Evolutionary conservation across 2,888 invertebrate species (phyloP), one percentile per base, ranked within the genome.

Genomic region (Diarsia dahlii): DNA sequence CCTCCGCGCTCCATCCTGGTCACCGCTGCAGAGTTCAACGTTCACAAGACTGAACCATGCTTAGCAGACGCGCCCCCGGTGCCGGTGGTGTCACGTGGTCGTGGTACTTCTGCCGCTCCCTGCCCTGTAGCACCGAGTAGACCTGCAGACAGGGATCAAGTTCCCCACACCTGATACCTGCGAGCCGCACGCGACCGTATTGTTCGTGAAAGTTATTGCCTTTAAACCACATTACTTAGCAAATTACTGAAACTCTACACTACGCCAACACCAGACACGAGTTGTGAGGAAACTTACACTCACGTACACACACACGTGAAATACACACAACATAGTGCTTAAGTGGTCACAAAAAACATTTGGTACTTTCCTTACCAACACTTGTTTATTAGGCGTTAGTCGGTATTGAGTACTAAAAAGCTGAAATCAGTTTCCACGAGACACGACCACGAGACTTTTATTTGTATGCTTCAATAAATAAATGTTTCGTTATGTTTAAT

Each of bases 141-240:
- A 50, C 45, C 46, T 56, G 74, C 63, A 52, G 67, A 46, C 63
- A 20, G 13, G 74, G 64, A 58, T 69, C 76, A 45, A 54, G 23
- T 81, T 79, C 48, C 64, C 34, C 65, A 74, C 23, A 54, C 48
- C 52, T 23, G 81, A 79, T 65, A 75, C 52, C 28, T 15, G 3
- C 23, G 20, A 15, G 1, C 12, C 46, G 76, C 68, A 81, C 76
- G 68, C 81, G 68, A 81, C 60, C 76, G 12, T 65, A 23, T 54
- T 50, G 58, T 65, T 60, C 0, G 1, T 46, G 76, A 34, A 69
- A 79, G 9, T 65, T 81, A 79, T 65, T 15, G 10, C 68, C 6
- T 20, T 2, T 3, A 58, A 6, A 28, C 13, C 45, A 13, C 65
- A 66, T 81, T 56, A 60, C 20, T 76, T 66, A 66, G 50, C 58